Percentiles rank a stretch among this genome's conserved stretches.
phyloP scores from a whole-genome alignment of 2,113 vertebrate species.

The Picathartes gymnocephalus region DNA sequence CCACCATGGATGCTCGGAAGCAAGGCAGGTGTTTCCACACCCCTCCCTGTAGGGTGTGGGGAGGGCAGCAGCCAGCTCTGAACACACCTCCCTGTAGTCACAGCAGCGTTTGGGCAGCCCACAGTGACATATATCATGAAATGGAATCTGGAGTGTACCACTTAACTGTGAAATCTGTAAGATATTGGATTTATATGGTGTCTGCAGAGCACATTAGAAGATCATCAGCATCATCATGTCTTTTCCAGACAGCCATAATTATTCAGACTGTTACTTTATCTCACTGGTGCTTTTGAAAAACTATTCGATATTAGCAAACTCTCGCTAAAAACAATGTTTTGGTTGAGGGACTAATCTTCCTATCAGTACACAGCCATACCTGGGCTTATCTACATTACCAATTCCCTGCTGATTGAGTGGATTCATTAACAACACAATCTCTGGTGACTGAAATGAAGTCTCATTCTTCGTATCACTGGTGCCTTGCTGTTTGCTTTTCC shows the following conservation, averaged over 20 bases:
- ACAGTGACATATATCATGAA: not conserved
- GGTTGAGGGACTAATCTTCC: slow-evolving; percentile 36
- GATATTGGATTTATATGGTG: slow-evolving; percentile 5
- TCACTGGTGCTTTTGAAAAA: not conserved
- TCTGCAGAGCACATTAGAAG: slow-evolving; percentile 43
- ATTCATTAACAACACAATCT: slow-evolving; percentile 64
- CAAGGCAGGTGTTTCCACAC: not conserved
- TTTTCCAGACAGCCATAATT: slow-evolving; percentile 24
- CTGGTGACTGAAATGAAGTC: slow-evolving; percentile 58
- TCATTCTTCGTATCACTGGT: slow-evolving; percentile 48
- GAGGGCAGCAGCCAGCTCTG: not conserved
- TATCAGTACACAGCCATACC: slow-evolving; percentile 42
- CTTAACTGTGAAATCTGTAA: slow-evolving; percentile 8
- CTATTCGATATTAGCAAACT: slow-evolving; percentile 20
- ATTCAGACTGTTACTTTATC: not conserved
- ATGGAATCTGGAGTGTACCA: not conserved
- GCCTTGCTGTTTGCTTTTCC: slow-evolving; percentile 61
- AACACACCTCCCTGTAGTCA: not conserved
- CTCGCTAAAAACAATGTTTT: slow-evolving; percentile 31
- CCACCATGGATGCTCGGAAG: not conserved
- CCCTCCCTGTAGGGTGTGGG: fast-evolving
- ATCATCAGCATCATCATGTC: not conserved
- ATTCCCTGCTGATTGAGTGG: slow-evolving; percentile 45
- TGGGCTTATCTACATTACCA: slow-evolving; percentile 41
- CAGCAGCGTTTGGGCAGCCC: not conserved